phyloP scores from a whole-genome alignment of 1,140 invertebrate species.

The Pseudomyrmex cubaensis region DNA sequence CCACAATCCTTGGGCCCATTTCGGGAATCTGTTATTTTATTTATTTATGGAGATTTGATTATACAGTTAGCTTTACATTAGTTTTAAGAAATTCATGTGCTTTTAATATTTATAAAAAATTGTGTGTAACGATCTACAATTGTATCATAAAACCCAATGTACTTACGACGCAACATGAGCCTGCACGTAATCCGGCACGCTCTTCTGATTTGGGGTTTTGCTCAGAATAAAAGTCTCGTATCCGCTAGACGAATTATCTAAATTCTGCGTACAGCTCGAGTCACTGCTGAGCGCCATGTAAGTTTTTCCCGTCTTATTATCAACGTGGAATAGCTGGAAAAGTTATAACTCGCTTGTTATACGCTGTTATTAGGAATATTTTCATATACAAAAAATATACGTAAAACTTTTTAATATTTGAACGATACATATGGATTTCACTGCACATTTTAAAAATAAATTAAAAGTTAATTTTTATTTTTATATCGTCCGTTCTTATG shows the following conservation, averaged over 20 bases:
- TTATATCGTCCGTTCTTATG: neutral
- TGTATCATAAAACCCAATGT: conserved; percentile 1
- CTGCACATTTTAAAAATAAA: neutral
- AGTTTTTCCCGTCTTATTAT: conserved; percentile 86
- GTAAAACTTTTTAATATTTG: conserved; percentile 28
- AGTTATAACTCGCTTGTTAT: neutral
- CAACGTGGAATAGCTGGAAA: conserved; percentile 87
- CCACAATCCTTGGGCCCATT: conserved; percentile 89
- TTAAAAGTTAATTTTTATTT: neutral
- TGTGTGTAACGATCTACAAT: neutral
- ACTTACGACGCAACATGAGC: conserved; percentile 82
- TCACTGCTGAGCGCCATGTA: conserved; percentile 89
- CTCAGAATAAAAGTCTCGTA: conserved; percentile 87
- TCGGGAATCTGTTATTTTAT: conserved; percentile 86
- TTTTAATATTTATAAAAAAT: conserved; percentile 8
- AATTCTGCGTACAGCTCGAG: conserved; percentile 88
- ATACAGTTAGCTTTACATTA: neutral
- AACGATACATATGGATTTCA: neutral
- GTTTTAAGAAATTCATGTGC: neutral
- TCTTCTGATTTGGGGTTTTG: conserved; percentile 81
- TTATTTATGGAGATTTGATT: neutral
- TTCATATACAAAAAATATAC: neutral
- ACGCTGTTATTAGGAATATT: conserved; percentile 45
- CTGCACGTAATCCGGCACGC: conserved; percentile 81
- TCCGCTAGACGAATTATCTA: conserved; percentile 87